Base-by-base conservation (phyloP, 1,140 invertebrate genomes). In the Protaetia brevitarsis region DNA sequence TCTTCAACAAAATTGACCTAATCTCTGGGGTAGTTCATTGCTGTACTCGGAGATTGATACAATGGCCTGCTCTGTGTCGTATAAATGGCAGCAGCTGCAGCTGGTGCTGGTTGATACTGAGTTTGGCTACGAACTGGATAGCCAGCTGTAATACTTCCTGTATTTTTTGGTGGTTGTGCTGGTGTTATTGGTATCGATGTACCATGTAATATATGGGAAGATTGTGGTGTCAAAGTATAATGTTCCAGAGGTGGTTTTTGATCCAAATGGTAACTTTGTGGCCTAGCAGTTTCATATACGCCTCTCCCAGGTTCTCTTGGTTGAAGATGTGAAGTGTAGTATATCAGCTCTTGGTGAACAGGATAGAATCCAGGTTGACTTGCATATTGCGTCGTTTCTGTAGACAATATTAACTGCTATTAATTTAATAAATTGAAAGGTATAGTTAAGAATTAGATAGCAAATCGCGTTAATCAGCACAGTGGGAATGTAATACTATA, bases 111-210 rank as follows among this genome's bases (percentile, higher is more conserved):
- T 67, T 76, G 76, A 66, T 77, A 76, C 23, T 77, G 74, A 7
- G 72, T 70, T 66, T 76, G 75, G 56, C 66, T 73, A 27, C 77
- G 64, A 11, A 78, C 72, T n/a, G 77, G 76, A 70, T 78, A 78
- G 1, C 76, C 77, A 31, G 75, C 70, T 11, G 77, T 73, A 8
- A 78, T 78, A 65, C 74, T 77, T 11, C 75, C 76, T 23, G 73
- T 67, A 67, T 78, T 78, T 36, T 72, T 66, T 51, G 71, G 63
- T 16, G 71, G 67, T 29, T 76, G 76, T 26, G 69, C 65, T 8
- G 76, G 72, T 61, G 66, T 77, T 8, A 77, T 69, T 11, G 75
- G 63, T 29, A 78, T 70, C 0, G 75, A 28, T 13, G 71, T 69
- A 11, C 71, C 71, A 69, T 77, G 76, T 37, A 78, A 76, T 10